phyloP scores from a whole-genome alignment of 2,888 invertebrate genomes.

The Euzophera pinguis region DNA sequence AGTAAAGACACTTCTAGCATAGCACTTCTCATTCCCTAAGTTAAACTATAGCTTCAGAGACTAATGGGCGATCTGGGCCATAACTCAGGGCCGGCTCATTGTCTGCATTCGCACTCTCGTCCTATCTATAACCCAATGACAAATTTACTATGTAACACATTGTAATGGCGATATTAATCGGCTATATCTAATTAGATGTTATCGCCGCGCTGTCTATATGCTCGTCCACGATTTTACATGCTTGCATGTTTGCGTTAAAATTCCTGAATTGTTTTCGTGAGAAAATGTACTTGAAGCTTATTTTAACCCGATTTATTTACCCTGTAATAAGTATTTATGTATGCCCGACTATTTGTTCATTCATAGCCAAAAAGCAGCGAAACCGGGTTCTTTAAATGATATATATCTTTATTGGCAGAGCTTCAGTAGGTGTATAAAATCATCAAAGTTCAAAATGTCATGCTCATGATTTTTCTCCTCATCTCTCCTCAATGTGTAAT shows the following conservation, averaged over 20 bases:
- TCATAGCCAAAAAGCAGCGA: no score
- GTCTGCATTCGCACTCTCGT: conserved; percentile 68
- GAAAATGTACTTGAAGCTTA: neutral
- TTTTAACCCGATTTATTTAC: no score
- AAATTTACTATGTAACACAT: conserved; percentile 75
- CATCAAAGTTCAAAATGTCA: no score
- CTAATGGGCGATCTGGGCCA: conserved; percentile 69
- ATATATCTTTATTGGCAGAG: no score
- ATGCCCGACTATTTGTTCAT: no score
- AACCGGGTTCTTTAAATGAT: no score
- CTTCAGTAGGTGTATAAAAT: no score
- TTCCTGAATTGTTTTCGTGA: neutral
- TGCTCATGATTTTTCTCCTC: no score
- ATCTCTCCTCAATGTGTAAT: no score
- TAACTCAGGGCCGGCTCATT: conserved; percentile 72
- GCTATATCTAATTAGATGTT: conserved; percentile 60
- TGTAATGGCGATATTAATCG: conserved; percentile 63
- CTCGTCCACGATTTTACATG: conserved; percentile 17
- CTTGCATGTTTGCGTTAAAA: conserved; percentile 2
- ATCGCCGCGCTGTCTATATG: conserved; percentile 25
- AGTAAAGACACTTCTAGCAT: conserved; percentile 44
- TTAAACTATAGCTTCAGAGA: conserved; percentile 68
- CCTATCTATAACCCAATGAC: conserved; percentile 71
- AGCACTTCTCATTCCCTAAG: conserved; percentile 40
- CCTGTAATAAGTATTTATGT: no score